A percentile compares a stretch with the other conserved stretches of the same genome.
Conservation (phyloP, 2,888 invertebrate genomes). For the Drosophila mercatorum region DNA sequence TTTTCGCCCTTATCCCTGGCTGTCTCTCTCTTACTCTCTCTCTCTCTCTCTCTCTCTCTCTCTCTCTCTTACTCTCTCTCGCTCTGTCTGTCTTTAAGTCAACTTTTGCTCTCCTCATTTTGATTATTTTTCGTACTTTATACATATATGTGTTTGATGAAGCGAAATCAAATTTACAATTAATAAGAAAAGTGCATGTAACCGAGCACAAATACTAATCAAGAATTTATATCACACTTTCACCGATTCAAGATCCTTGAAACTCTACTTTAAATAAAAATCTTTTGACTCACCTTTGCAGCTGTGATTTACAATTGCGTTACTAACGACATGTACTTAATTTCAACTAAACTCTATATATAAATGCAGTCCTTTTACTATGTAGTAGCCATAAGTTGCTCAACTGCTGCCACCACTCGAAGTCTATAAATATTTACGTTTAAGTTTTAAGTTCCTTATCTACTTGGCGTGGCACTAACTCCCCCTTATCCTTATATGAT, state of each 20-base stretch:
- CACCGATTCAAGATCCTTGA: conserved; percentile 38
- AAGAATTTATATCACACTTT: conserved; percentile 47
- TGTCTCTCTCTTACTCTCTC: not conserved
- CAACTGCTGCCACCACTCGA: conserved; percentile 54
- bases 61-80: conserved; percentile 15
- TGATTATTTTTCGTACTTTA: conserved; percentile 48
- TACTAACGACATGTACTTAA: conserved; percentile 35
- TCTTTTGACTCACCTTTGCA: conserved; percentile 66
- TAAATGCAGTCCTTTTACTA: conserved; percentile 19
- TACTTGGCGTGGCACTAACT: conserved; percentile 62
- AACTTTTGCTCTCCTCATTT: conserved; percentile 37
- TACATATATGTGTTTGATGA: conserved; percentile 43
- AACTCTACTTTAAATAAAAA: conserved; percentile 50
- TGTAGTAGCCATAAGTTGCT: conserved; percentile 62
- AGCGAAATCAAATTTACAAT: conserved; percentile 11
- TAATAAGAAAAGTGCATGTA: conserved; percentile 61
- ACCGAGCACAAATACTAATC: conserved; percentile 62
- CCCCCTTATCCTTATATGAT: conserved; percentile 14
- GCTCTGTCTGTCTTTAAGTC: conserved; percentile 33
- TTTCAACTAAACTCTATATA: conserved; percentile 26
- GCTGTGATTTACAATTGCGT: conserved; percentile 56
- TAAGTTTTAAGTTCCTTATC: conserved; percentile 56
- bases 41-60: not conserved
- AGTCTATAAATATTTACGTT: conserved; percentile 37
- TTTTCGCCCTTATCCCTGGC: conserved; percentile 37